Conservation (phyloP, 2,888 invertebrate genomes). For the Caenorhabditis virilis region DNA sequence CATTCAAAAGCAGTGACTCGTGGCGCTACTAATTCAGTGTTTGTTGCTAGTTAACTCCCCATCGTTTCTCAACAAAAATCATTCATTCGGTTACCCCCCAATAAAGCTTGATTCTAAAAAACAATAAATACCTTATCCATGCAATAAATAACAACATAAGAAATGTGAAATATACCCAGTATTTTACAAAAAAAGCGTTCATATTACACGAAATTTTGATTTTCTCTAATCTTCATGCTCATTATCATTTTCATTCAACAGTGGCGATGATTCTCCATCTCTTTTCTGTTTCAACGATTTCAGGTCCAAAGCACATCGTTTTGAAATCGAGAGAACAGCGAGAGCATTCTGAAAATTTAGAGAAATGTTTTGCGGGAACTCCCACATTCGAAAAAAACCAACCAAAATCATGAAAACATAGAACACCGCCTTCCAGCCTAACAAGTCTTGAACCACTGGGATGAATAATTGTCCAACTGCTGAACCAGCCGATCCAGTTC, state of each 20-base stretch:
- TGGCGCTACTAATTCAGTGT: background rate
- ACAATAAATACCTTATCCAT: too few relatives aligned
- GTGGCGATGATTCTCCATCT: constrained; percentile 46
- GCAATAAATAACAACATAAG: too few relatives aligned
- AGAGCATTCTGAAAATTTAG: constrained; percentile 54
- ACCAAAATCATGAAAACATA: constrained; percentile 71
- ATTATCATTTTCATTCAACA: constrained; percentile 37
- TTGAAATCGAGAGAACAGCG: constrained; percentile 57
- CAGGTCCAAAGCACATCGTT: constrained; percentile 55
- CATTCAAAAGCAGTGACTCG: background rate
- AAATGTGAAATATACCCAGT: too few relatives aligned
- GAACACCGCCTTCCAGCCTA: constrained; percentile 71
- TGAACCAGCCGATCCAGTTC: constrained; percentile 72
- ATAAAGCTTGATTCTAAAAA: too few relatives aligned
- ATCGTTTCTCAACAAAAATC: too few relatives aligned
- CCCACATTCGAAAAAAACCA: constrained; percentile 77
- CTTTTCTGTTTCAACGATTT: constrained; percentile 38
- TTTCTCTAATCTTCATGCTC: constrained; percentile 4
- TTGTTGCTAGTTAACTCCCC: background rate
- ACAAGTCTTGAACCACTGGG: constrained; percentile 69
- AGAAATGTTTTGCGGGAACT: background rate
- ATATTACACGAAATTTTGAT: too few relatives aligned
- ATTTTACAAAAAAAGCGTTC: too few relatives aligned
- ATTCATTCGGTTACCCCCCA: too few relatives aligned
- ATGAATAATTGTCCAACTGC: constrained; percentile 71